Evolutionary conservation across 92 coral and sea anemone genomes (phyloP), one percentile per base, ranked within the genome.

Genomic region (Porites lobata): DNA sequence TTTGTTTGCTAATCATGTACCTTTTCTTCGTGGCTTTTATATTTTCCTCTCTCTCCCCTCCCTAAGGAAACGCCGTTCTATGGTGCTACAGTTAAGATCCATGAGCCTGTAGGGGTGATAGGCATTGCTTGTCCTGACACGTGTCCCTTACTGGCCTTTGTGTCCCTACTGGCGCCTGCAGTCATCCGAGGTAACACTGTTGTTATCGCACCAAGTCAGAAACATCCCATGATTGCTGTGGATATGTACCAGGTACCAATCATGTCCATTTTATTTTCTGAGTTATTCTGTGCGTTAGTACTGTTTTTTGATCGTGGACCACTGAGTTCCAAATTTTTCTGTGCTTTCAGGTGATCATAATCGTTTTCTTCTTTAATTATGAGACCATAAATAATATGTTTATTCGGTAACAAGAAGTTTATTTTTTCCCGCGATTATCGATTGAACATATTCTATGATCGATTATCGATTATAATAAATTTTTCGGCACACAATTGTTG

Each of bases 41-140:
- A 18, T 10, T 29, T 7, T 86, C 9, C 22, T 85, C 26, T 79
- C 53, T 18, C 11, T 1, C 50, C 14, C 14, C 4, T 26, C 50
- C 12, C 18, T 7, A 8, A 96, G 99, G 99, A 96, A 79, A 96
- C 99, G 1, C 98, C 92, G 50, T 96, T 96, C 86, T 96, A 96
- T 81, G 99, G 98, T 24, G 96, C 99, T 15, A 96, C 99, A 14
- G 96, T 96, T 9, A 96, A 96, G 73, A 90, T 97, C 67, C 96
- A 96, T 63, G 99, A 97, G 84, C 96, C 98, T 1, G 96, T 97
- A 53, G 99, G 99, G 32, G 99, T 97, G 18, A 87, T 97, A 14
- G 98, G 99, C 56, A 92, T 97, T 47, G 91, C 97, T 1, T 97
- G 99, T 79, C 99, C 99, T 0, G 98, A 95, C 78, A 89, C 86